A percentile compares a stretch with the other conserved stretches of the same genome.
phyloP scores from a whole-genome alignment of 1,140 invertebrate species.

The Cylas formicarius region DNA sequence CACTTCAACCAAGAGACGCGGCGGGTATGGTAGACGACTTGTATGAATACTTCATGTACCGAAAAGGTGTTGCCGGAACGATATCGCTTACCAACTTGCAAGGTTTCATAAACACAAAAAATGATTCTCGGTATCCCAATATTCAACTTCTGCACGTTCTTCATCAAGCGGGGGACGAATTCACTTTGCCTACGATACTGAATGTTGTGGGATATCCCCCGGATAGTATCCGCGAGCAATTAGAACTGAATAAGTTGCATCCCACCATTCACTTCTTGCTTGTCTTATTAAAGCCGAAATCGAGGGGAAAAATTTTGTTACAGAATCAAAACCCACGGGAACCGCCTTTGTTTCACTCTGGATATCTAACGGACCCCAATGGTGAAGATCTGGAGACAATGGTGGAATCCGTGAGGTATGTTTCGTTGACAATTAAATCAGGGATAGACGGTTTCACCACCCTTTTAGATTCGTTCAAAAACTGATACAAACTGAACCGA shows the following conservation, averaged over 20 bases:
- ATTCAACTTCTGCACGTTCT: conserved; percentile 44
- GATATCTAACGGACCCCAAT: conserved; percentile 51
- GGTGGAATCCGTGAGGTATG: conserved; percentile 43
- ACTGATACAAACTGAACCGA: conserved; percentile 19
- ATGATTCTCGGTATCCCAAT: conserved; percentile 25
- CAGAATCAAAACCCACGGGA: conserved; percentile 51
- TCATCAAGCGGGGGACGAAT: conserved; percentile 5
- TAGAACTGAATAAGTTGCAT: conserved; percentile 11
- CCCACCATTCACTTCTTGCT: conserved; percentile 41
- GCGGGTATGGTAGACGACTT: conserved; percentile 12
- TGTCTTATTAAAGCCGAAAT: conserved; percentile 65
- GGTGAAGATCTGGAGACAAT: conserved; percentile 43
- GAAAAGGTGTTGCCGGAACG: conserved; percentile 21
- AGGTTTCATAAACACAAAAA: conserved; percentile 24
- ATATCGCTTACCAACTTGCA: conserved; percentile 21
- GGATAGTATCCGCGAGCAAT: conserved; percentile 4
- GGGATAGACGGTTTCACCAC: background rate
- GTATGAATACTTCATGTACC: conserved; percentile 25
- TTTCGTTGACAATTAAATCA: background rate
- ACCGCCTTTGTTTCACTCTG: conserved; percentile 62
- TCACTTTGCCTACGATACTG: conserved; percentile 10
- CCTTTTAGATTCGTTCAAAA: conserved; percentile 42
- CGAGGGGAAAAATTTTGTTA: conserved; percentile 51
- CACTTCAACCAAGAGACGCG: background rate
- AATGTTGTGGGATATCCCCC: conserved; percentile 10